Evolutionary conservation across 2,888 invertebrate genomes (phyloP), one percentile per base, ranked within the genome.

Genomic region (Drosophila heteroneura): DNA sequence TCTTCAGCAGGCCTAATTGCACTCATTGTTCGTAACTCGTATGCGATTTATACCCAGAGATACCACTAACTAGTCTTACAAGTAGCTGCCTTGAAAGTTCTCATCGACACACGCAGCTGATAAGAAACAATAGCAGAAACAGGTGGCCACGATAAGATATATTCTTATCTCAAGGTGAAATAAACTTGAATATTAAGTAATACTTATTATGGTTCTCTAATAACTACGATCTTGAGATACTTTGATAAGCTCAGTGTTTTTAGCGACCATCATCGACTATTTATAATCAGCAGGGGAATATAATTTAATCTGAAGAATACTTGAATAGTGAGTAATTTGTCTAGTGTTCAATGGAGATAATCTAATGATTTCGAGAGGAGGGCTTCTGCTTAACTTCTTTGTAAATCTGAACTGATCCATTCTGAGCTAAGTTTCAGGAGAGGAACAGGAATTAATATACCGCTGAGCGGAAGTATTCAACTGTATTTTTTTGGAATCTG

Each of bases 111-210:
- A 26, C 16, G 49, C 70, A 60, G 52, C 37, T 68, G 79, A 69
- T 79, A 76, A 30, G 41, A 47, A 67, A 12, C 22, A 44, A 30
- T 5, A 41, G n/a, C 14, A 5, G 3, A 28, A 66, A 61, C 81
- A 73, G 57, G 51, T 72, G 73, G 19, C 16, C 9, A 19, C 30
- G 79, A 79, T 79, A 79, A 79, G 79, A 81, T 81, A 81, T 52
- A 41, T 56, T 1, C 16, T 5, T 22, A 1, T 32, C 14, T 22
- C 22, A 58, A 32, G 30, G 26, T 52, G 3, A 39, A 53, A 32
- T 49, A 53, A 35, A 33, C 37, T 33, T 44, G 58, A 51, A 16
- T 49, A 60, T 81, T 71, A 59, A 54, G 60, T 66, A 63, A 76
- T 60, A 51, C 14, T 37, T 53, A 47, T 37, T 7, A 51, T 19